Base-by-base conservation (phyloP, 2,797 vertebrate species). In the Ara ararauna region DNA sequence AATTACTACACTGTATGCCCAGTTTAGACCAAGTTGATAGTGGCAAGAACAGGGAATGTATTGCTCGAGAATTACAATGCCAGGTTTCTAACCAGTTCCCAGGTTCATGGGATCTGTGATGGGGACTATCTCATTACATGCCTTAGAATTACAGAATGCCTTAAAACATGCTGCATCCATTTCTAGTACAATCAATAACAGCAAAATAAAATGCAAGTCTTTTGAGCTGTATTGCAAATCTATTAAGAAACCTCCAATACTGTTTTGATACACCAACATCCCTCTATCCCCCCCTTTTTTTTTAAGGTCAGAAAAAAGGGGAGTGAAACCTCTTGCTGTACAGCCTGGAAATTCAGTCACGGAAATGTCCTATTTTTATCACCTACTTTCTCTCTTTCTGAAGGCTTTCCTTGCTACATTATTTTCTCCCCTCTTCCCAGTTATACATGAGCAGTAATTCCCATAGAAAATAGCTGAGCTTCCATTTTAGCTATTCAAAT, bases 281-380 rank as follows among this genome's bases (percentile, higher is more conserved):
- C 26, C 30, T 75, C 23, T 56, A 32, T 20, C 27, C 27, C 50
- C 50, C 16, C 56, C 44, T 60, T 22, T 81, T 75, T 62, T 96
- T 95, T 87, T 95, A 96, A 96, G 90, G 94, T 97, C 85, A 93
- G 22, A 67, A 88, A 93, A 93, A 89, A 75, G 56, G 91, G 42
- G 86, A 87, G 86, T 89, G 90, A 96, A 95, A 72, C 75, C 93
- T 97, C 94, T 90, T 5, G 30, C 86, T 90, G 86, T 93, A 95
- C 34, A 94, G 86, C 84, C 85, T 96, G 86, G 81, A 93, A 96
- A 97, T 94, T 94, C 96, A 96, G 96, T 93, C 92, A 96, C 93
- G 95, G 95, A 96, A 96, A 96, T 96, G 96, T 90, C 95, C 94
- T 97, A 96, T 97, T 96, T 96, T 97, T 95, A 95, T 97, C 95